phyloP scores from a whole-genome alignment of 2,888 invertebrate genomes.

The Drosophila fulvimacula region DNA sequence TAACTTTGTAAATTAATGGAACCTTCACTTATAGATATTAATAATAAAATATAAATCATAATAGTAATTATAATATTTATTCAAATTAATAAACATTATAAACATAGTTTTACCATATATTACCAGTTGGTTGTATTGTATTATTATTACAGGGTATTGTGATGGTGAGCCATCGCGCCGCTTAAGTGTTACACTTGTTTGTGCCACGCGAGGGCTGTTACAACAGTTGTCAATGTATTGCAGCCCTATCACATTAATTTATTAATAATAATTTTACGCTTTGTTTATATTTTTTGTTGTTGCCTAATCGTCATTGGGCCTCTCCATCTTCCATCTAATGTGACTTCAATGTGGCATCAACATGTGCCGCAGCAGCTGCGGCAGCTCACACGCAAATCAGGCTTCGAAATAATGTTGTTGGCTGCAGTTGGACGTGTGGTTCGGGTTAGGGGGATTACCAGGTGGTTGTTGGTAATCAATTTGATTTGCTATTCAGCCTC shows the following conservation, averaged over 20 bases:
- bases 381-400: conserved; percentile 60
- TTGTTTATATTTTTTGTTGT: conserved; percentile 71
- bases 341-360: conserved; percentile 53
- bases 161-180: conserved; percentile 2
- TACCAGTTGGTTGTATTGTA: no score
- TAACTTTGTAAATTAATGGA: no score
- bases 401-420: conserved; percentile 26
- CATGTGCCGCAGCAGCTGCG: conserved; percentile 68
- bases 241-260: conserved; percentile 50
- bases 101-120: not conserved
- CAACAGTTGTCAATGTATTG: conserved; percentile 60
- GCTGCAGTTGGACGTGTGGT: conserved; percentile 49
- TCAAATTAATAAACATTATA: not conserved
- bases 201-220: conserved; percentile 54
- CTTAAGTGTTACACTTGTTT: conserved; percentile 66
- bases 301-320: conserved; percentile 27
- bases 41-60: not conserved
- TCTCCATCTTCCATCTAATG: conserved; percentile 36
- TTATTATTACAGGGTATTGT: conserved; percentile 18
- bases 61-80: no score
- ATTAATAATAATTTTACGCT: conserved; percentile 80
- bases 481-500: conserved; percentile 35
- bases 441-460: conserved; percentile 63
- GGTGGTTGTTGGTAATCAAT: conserved; percentile 29
- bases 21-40: no score